Conservation (phyloP, 2,113 vertebrate genomes). For the Tachuris rubrigastra region DNA sequence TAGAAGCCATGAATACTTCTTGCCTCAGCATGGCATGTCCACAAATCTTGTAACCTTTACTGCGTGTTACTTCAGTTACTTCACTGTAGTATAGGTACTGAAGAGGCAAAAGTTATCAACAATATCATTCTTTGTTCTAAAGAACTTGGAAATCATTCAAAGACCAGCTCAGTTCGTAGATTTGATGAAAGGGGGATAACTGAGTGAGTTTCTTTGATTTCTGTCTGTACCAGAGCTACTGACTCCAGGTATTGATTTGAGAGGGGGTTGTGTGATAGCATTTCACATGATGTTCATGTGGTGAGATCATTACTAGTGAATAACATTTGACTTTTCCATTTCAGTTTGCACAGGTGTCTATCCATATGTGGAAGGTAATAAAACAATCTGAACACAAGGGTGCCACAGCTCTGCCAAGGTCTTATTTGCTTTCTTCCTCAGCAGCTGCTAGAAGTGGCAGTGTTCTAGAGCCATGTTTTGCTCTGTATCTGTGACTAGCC, state of each 20-base stretch:
- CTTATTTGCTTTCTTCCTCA: neutral
- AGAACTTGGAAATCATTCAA: neutral
- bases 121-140: neutral
- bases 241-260: neutral
- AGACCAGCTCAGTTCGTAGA: neutral
- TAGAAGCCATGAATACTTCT: neutral
- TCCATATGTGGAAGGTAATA: neutral
- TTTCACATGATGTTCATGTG: neutral
- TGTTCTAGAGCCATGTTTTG: neutral
- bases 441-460: neutral
- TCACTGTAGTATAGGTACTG: neutral
- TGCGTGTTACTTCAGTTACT: neutral
- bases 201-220: neutral
- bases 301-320: neutral
- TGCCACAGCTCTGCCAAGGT: neutral
- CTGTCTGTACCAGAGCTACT: neutral
- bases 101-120: neutral
- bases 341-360: neutral
- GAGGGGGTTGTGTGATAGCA: neutral
- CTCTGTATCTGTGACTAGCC: neutral
- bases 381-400: neutral
- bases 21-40: neutral
- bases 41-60: neutral
- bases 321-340: neutral
- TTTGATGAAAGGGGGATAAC: neutral